These are phyloP conservation scores for Synergus laeviventris DNA, from an alignment of 2,888 invertebrate genomes.

Conservation along the genomic window DNA sequence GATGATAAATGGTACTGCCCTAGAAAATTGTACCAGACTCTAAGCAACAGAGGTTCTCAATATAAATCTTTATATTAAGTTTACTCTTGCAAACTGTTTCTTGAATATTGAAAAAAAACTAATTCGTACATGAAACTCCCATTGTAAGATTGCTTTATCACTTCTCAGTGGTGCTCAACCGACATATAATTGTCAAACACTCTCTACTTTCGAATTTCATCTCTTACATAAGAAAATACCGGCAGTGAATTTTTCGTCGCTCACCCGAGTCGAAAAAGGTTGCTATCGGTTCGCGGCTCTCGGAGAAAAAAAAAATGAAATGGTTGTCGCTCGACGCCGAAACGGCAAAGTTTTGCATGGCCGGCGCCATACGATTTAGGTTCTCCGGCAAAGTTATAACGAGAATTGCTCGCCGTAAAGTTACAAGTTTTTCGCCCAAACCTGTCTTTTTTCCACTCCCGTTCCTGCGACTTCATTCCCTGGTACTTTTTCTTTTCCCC, in stretches of 20 bases:
- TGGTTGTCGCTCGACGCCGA: constrained; percentile 42
- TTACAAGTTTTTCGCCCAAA: constrained; percentile 40
- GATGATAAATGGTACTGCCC: no score
- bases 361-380: constrained; percentile 49
- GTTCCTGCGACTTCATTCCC: constrained; percentile 32
- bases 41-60: no score
- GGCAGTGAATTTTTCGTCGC: constrained; percentile 10
- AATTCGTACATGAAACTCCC: no score
- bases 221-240: not conserved
- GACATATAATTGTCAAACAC: not conserved
- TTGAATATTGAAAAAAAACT: no score
- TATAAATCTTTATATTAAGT: no score
- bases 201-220: not conserved
- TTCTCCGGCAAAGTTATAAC: constrained; percentile 54
- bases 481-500: not conserved
- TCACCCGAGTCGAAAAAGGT: constrained; percentile 11
- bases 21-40: no score
- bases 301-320: not conserved
- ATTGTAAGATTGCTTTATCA: not conserved
- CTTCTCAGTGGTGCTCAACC: not conserved
- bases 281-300: constrained; percentile 15
- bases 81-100: no score
- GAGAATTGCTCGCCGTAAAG: constrained; percentile 54
- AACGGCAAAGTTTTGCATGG: constrained; percentile 49
- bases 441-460: constrained; percentile 31